phyloP scores from a whole-genome alignment of 2,888 invertebrate species.

The Drosophila putrida region DNA sequence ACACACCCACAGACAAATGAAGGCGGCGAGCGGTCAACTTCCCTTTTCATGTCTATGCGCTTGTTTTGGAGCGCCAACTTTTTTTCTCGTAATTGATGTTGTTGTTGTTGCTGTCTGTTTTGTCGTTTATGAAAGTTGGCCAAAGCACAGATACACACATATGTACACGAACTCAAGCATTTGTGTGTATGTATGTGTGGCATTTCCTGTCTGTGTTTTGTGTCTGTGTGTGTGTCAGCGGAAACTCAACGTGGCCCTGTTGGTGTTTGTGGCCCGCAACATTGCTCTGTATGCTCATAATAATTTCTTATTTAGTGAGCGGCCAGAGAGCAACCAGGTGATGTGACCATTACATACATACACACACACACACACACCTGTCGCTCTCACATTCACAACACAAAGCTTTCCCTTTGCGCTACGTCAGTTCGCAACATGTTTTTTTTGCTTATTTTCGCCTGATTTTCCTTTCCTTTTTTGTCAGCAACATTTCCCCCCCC shows the following conservation, averaged over 20 bases:
- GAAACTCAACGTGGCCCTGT: constrained; percentile 69
- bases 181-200: constrained; percentile 38
- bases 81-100: constrained; percentile 32
- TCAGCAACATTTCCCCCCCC: constrained; percentile 18
- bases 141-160: constrained; percentile 38
- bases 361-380: constrained; percentile 4
- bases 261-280: constrained; percentile 57
- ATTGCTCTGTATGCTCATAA: constrained; percentile 67
- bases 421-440: constrained; percentile 43
- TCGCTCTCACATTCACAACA: constrained; percentile 7
- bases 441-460: constrained; percentile 59
- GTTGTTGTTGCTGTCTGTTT: constrained; percentile 29
- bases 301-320: constrained; percentile 77
- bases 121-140: constrained; percentile 69
- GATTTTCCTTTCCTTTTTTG: constrained; percentile 44
- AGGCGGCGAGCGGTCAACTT: constrained; percentile 75
- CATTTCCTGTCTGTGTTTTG: constrained; percentile 51
- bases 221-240: constrained; percentile 45
- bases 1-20: constrained; percentile 31
- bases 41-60: constrained; percentile 73
- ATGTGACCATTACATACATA: constrained; percentile 29
- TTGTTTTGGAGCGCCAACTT: constrained; percentile 68
- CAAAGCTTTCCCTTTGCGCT: constrained; percentile 14
- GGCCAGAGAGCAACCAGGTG: constrained; percentile 49
- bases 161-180: constrained; percentile 3